A percentile compares a stretch with the other conserved stretches of the same genome.
Evolutionary conservation across 1,140 invertebrate species (phyloP).

Genomic region (Drosophila persimilis): DNA sequence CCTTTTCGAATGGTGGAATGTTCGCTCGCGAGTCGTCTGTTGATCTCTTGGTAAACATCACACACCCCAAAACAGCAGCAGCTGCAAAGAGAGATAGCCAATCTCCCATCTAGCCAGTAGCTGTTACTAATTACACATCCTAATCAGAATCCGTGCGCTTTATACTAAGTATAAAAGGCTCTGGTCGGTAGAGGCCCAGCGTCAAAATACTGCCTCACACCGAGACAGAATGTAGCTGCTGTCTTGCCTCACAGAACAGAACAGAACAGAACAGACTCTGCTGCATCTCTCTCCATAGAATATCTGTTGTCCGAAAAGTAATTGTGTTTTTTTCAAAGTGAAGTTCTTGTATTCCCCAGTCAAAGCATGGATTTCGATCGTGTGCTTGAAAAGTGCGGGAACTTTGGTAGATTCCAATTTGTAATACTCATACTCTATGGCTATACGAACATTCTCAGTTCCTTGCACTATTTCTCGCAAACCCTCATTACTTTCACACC

Average conservation of each 20-base stretch:
- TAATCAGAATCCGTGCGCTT: conserved; percentile 44
- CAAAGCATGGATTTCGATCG: conserved; percentile 84
- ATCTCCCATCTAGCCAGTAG: conserved; percentile 29
- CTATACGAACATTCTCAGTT: conserved; percentile 84
- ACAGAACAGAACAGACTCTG: neutral
- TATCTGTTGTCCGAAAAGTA: neutral
- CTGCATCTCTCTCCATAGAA: neutral
- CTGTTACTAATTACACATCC: conserved; percentile 50
- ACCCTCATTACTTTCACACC: conserved; percentile 84
- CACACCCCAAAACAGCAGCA: conserved; percentile 28
- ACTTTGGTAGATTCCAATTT: conserved; percentile 86
- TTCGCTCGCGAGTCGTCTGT: conserved; percentile 30
- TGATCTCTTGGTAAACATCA: conserved; percentile 38
- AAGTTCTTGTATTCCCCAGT: neutral
- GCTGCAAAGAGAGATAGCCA: conserved; percentile 37
- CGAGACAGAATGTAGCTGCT: conserved; percentile 56
- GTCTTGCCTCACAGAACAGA: conserved; percentile 11
- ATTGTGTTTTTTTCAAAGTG: neutral
- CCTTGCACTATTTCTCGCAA: conserved; percentile 85
- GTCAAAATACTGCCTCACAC: conserved; percentile 50
- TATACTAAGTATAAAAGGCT: conserved; percentile 63
- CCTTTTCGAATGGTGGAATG: conserved; percentile 9
- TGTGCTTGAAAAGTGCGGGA: conserved; percentile 85
- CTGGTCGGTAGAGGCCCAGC: conserved; percentile 7
- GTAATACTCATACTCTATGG: conserved; percentile 85